These are phyloP conservation scores for Agelas oroides DNA, from an alignment of 37 sponge, comb jelly and placozoan species.

Conservation along the genomic window DNA sequence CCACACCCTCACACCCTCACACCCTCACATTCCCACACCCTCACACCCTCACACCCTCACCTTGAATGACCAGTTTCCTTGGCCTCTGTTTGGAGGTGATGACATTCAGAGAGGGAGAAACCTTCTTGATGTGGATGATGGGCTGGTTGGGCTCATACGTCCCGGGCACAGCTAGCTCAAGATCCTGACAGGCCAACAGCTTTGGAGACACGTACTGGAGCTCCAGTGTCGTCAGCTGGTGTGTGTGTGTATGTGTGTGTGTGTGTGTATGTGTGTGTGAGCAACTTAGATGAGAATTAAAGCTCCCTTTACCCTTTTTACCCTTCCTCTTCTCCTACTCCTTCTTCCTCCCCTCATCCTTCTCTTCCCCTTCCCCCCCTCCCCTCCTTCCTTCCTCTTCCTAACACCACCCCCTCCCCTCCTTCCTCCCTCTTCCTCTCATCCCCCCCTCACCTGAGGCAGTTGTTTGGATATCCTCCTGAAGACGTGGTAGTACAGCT, in stretches of 20 bases:
- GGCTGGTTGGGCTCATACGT: constrained; percentile 92
- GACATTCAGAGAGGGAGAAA: constrained; percentile 83
- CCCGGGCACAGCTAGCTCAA: constrained; percentile 95
- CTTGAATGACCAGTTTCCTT: constrained; percentile 92
- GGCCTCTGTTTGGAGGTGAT: constrained; percentile 98
- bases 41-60: constrained; percentile 20
- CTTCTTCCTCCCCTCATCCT: no score
- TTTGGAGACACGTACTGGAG: constrained; percentile 97
- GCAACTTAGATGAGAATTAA: no score
- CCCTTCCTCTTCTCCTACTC: no score
- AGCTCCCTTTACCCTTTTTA: not conserved
- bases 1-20: no score
- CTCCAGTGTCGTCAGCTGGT: constrained; percentile 87
- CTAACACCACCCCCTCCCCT: no score
- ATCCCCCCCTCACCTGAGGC: constrained; percentile 74
- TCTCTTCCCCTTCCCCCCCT: constrained; percentile 31
- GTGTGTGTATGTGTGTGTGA: no score
- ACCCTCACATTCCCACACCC: no score
- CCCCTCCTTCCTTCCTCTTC: not conserved
- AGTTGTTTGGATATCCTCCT: constrained; percentile 94
- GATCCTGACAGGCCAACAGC: constrained; percentile 80
- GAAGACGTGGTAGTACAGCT: constrained; percentile 97
- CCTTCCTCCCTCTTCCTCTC: no score
- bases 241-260: not conserved
- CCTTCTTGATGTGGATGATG: constrained; percentile 86